Evolutionary conservation across 1,140 invertebrate genomes (phyloP).

Genomic region (Rhynchophorus ferrugineus): DNA sequence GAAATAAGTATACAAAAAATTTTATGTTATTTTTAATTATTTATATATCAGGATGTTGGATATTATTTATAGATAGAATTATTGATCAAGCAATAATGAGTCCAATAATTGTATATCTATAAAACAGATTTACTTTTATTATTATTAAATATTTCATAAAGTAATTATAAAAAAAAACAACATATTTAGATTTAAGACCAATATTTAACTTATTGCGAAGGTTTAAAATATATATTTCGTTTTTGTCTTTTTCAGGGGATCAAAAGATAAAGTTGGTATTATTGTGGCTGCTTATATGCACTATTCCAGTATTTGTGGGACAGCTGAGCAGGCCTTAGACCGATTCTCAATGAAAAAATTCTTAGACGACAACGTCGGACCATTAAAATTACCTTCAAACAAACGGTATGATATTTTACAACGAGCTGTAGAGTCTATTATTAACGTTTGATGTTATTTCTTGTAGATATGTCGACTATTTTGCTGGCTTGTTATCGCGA

Average conservation of each 20-base stretch:
- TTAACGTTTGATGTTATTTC: constrained; percentile 5
- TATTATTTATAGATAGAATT: too few relatives aligned
- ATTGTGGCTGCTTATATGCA: constrained; percentile 89
- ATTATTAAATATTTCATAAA: too few relatives aligned
- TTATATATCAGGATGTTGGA: too few relatives aligned
- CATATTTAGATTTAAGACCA: too few relatives aligned
- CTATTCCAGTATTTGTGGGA: constrained; percentile 86
- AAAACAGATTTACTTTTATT: too few relatives aligned
- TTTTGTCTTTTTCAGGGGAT: constrained; percentile 46
- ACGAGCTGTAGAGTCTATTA: constrained; percentile 9
- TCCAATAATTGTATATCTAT: too few relatives aligned
- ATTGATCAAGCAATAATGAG: too few relatives aligned
- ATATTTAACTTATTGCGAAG: too few relatives aligned
- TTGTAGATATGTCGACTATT: constrained; percentile 79
- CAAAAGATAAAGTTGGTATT: constrained; percentile 73
- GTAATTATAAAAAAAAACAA: too few relatives aligned
- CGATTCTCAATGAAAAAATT: constrained; percentile 87
- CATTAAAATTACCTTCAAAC: constrained; percentile 78
- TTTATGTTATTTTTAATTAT: too few relatives aligned
- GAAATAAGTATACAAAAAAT: too few relatives aligned
- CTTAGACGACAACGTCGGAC: constrained; percentile 78
- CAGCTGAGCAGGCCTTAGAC: constrained; percentile 81
- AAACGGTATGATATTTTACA: constrained; percentile 57
- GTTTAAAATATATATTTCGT: too few relatives aligned
- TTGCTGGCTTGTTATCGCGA: constrained; percentile 81